Evolutionary conservation across 2,113 vertebrate genomes (phyloP).

Genomic region (Oreochromis tanganicae): DNA sequence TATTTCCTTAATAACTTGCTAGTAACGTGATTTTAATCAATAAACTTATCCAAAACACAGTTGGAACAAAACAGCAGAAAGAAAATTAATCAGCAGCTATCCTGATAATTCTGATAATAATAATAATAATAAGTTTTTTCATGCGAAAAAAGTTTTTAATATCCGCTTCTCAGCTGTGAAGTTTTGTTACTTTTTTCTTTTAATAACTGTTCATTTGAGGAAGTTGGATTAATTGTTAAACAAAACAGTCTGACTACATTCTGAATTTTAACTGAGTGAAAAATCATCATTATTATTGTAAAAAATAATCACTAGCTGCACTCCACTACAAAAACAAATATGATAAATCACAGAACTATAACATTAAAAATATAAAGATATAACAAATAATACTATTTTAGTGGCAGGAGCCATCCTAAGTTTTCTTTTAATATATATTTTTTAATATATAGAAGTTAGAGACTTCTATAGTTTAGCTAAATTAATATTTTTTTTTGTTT

Average conservation of each 20-base stretch:
- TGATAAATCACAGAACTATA: background rate
- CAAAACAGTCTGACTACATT: background rate
- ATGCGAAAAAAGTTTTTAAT: background rate
- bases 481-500: background rate
- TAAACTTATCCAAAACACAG: background rate
- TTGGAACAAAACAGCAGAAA: background rate
- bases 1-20: background rate
- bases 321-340: background rate
- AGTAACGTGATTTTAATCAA: background rate
- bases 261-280: background rate
- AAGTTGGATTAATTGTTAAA: background rate
- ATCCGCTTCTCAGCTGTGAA: background rate
- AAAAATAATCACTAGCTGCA: background rate
- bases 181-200: background rate
- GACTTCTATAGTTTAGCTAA: background rate
- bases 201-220: background rate
- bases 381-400: background rate
- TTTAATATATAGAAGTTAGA: background rate
- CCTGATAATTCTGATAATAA: background rate
- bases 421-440: background rate
- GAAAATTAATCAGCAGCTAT: background rate
- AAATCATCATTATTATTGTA: background rate
- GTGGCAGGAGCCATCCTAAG: accelerated
- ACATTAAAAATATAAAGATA: background rate
- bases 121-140: background rate